Conservation (phyloP, 2,113 vertebrate species). For the Rhinichthys klamathensis region DNA sequence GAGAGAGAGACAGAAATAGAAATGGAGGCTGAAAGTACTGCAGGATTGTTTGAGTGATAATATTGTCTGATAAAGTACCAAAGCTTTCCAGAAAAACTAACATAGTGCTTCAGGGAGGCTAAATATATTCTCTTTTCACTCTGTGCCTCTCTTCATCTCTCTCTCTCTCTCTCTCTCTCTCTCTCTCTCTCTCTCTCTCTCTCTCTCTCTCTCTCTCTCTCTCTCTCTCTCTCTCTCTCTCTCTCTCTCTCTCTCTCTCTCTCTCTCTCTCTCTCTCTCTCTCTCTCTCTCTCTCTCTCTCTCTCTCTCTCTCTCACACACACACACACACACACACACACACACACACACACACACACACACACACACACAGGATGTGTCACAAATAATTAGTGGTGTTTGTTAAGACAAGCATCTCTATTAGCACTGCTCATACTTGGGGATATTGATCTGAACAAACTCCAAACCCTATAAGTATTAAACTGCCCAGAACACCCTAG, state of each 20-base stretch:
- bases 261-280: no score
- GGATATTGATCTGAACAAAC: background rate
- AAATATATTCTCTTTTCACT: conserved; percentile 47
- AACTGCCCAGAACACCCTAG: no score
- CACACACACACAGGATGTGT: background rate
- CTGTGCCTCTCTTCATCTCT: conserved; percentile 31
- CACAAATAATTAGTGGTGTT: conserved; percentile 19
- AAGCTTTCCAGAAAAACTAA: conserved; percentile 32
- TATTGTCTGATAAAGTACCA: conserved; percentile 30
- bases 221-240: conserved; percentile 14
- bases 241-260: no score
- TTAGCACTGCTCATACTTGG: background rate
- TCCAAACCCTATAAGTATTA: background rate
- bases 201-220: no score
- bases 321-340: no score
- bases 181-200: conserved; percentile 19
- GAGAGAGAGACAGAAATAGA: conserved; percentile 3
- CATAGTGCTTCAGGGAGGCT: conserved; percentile 19
- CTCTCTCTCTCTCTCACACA: no score
- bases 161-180: conserved; percentile 31
- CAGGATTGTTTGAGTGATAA: conserved; percentile 26
- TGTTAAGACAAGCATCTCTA: conserved; percentile 1
- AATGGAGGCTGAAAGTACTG: background rate
- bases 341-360: background rate
- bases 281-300: no score